Evolutionary conservation across 2,888 invertebrate genomes (phyloP).

Genomic region (Tineola bisselliella): DNA sequence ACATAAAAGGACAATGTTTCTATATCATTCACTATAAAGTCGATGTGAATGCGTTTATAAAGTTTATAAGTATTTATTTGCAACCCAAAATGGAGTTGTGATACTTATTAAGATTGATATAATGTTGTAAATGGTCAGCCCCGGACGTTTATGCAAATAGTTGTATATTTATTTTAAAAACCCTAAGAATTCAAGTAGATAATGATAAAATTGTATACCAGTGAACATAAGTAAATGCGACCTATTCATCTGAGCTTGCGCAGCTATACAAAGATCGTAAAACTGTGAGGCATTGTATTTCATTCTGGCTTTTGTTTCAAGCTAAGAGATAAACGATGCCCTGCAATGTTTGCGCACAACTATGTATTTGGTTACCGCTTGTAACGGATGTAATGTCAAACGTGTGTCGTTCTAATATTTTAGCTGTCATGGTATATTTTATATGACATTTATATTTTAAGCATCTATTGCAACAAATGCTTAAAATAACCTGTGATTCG

Average conservation of each 20-base stretch:
- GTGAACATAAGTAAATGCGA: too few relatives aligned
- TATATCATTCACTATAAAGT: too few relatives aligned
- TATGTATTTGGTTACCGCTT: background rate
- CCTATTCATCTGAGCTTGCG: background rate
- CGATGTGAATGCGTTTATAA: background rate
- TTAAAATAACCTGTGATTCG: background rate
- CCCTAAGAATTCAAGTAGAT: slow-evolving; percentile 15
- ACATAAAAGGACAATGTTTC: too few relatives aligned
- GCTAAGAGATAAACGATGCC: background rate
- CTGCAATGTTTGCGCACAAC: background rate
- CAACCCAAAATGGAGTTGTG: background rate
- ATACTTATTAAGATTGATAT: background rate
- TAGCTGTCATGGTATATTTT: too few relatives aligned
- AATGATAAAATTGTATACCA: background rate
- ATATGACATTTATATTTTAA: background rate
- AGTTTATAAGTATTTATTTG: background rate
- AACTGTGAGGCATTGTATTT: background rate
- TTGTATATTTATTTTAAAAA: slow-evolving; percentile 16
- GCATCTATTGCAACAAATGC: background rate
- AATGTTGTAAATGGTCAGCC: slow-evolving; percentile 24
- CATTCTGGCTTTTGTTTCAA: background rate
- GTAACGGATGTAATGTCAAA: background rate
- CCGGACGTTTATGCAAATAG: slow-evolving; percentile 50
- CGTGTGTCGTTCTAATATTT: background rate
- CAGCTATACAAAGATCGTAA: background rate